Base-by-base conservation (phyloP, 2,797 vertebrate genomes). In the Danio tinwini region DNA sequence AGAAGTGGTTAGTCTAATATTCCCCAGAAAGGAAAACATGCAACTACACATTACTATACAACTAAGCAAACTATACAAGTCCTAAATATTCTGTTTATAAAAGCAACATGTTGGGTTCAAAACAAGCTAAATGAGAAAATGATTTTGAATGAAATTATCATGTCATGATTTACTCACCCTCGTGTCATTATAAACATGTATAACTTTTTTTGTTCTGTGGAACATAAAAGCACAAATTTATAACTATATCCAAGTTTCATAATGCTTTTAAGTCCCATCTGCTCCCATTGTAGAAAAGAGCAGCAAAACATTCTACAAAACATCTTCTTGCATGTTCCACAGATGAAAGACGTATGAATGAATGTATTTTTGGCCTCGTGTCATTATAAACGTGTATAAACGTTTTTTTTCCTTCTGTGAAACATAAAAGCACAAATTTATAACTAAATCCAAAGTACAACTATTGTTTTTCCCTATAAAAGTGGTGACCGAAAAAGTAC, bases 81-180 rank as follows among this genome's bases (percentile, higher is more conserved):
- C 6, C 19, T 50, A 17, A 50, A 55, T 70, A 39, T 55, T 1
- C 49, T 53, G 10, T 16, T 13, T 12, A 63, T 39, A 52, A 63
- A 42, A 52, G 37, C n/a, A 65, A 16, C 53, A n/a, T 16, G 44
- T 16, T 9, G 52, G 14, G 14, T 76, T 67, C 40, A 86, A 83
- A 49, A 76, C 14, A 67, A 65, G 50, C 21, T 53, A 6, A 12
- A 74, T 52, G 5, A 29, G 29, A 29, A 29, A 29, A 29, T 29
- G 29, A 29, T 29, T 70, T 12, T 12, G 12, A n/a, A 40, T 59
- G 59, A 1, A 59, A 39, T 12, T 5, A 70, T 55, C 53, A 3
- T 7, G 2, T 53, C 6, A 61, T 61, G 1, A 40, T 70, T 70
- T 53, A 19, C 8, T 53, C 37, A 53, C 16, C 49, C 4, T 29